Percentiles rank a stretch among this genome's conserved stretches.
These are phyloP conservation scores for Sarcophaga caerulescens DNA, from an alignment of 2,888 invertebrate genomes.

Conservation along the genomic window DNA sequence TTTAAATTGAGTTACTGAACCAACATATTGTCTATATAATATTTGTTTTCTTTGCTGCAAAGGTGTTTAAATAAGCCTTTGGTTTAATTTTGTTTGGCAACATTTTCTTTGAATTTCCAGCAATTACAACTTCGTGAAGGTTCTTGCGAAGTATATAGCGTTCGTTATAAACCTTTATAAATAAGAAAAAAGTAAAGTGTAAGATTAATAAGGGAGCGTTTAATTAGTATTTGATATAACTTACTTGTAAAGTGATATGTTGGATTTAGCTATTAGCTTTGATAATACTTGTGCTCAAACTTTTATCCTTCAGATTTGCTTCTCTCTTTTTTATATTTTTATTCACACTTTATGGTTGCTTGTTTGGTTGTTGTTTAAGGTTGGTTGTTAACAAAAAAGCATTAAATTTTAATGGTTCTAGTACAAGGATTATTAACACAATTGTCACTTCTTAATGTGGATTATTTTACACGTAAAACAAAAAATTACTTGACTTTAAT, in stretches of 20 bases:
- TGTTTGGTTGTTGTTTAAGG: not conserved
- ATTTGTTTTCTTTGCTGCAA: not conserved
- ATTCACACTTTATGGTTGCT: not conserved
- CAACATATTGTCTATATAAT: not conserved
- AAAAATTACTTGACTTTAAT: slow-evolving; percentile 35
- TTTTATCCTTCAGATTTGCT: slow-evolving; percentile 8
- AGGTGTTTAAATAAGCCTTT: not conserved
- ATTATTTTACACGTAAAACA: slow-evolving; percentile 41
- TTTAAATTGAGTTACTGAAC: not conserved
- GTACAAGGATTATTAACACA: slow-evolving; percentile 41
- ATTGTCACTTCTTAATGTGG: slow-evolving; percentile 47
- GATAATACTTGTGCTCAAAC: not conserved
- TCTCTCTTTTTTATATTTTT: not conserved
- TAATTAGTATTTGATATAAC: slow-evolving; percentile 40
- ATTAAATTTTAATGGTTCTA: slow-evolving; percentile 25
- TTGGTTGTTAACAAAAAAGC: slow-evolving; percentile 33
- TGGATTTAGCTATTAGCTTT: not conserved
- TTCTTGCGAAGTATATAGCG: not conserved
- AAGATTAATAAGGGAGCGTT: slow-evolving; percentile 18
- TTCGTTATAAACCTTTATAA: not conserved
- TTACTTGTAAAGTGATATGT: slow-evolving; percentile 34
- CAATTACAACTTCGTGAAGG: not conserved
- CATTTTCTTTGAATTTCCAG: slow-evolving; percentile 9
- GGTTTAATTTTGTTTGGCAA: not conserved
- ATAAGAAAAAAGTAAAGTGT: not conserved